Base-by-base conservation (phyloP, 2,888 invertebrate species). In the Ephialtes manifestator region DNA sequence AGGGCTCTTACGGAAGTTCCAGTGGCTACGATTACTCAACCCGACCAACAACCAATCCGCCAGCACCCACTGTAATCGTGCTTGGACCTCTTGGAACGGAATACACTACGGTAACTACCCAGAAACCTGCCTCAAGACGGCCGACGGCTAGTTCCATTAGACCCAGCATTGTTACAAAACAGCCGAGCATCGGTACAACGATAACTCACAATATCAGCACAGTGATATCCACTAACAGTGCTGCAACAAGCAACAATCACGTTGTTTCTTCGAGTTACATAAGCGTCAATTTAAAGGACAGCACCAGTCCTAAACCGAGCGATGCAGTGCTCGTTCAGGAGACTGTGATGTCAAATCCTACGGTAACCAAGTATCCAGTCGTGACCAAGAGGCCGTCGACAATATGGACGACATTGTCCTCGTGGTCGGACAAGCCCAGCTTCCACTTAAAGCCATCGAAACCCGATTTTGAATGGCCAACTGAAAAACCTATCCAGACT, bases 31-130 rank as follows among this genome's bases (percentile, higher is more conserved):
- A 86, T 65, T 91, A 92, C 31, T 90, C 94, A 1, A 87, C 86
- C 0, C 92, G 92, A 88, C 94, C 94, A 7, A 93, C 92, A 0
- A 94, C 91, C 0, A 93, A 94, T 85, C 94, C 94, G 82, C 95
- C 94, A 83, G 95, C 95, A 11, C 96, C 96, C 0, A 96, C 96
- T 0, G 94, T 96, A 4, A 96, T 96, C n/a, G 96, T 96, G 8
- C 91, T 96, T 2, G 95, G 95, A 0, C 95, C 96, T 4, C 80
- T 92, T 1, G 91, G 90, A 15, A 92, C 94, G 20, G 92, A 93
- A 46, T 92, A 88, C 84, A 91, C 91, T 43, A 93, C 93, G 0
- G 89, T 92, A 11, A 91, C 92, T 2, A 93, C 93, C 4, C 92
- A 91, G 53, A 92, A 91, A 60, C 90, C 92, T 0, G 90, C 94